phyloP scores from a whole-genome alignment of 2,888 invertebrate genomes.

The Polietes domitor region DNA sequence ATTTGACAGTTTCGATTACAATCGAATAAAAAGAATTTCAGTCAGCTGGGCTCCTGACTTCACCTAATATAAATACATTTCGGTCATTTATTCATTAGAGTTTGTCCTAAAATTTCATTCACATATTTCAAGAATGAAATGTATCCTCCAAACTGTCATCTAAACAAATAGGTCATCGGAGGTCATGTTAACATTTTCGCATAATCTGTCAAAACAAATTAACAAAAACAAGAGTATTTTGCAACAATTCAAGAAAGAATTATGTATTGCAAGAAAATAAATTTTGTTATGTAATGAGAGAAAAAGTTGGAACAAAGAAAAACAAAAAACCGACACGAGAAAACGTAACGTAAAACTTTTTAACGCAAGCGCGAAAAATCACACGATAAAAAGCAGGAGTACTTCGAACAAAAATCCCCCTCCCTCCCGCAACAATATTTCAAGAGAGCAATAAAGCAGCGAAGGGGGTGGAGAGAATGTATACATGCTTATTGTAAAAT shows the following conservation, averaged over 20 bases:
- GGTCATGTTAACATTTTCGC: not conserved
- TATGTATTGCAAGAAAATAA: not conserved
- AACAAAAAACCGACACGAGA: conserved; percentile 2
- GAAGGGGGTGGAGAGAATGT: not conserved
- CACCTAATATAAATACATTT: no score
- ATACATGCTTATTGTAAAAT: not conserved
- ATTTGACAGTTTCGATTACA: no score
- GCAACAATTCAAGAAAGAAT: not conserved
- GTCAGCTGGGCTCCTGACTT: no score
- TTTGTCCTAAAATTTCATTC: no score
- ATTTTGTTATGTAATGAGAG: conserved; percentile 31
- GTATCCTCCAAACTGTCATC: not conserved
- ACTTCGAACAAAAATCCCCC: not conserved
- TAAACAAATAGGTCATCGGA: not conserved
- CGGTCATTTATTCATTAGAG: no score
- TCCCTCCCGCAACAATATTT: no score
- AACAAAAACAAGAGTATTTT: not conserved
- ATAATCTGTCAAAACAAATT: not conserved
- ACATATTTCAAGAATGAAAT: no score
- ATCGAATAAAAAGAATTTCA: no score
- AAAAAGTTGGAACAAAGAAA: not conserved
- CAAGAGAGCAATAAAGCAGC: not conserved
- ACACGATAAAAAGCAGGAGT: conserved; percentile 46
- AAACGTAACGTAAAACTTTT: conserved; percentile 10
- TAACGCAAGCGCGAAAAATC: conserved; percentile 63